Evolutionary conservation across 1,140 invertebrate genomes (phyloP).

Genomic region (Cherax destructor): DNA sequence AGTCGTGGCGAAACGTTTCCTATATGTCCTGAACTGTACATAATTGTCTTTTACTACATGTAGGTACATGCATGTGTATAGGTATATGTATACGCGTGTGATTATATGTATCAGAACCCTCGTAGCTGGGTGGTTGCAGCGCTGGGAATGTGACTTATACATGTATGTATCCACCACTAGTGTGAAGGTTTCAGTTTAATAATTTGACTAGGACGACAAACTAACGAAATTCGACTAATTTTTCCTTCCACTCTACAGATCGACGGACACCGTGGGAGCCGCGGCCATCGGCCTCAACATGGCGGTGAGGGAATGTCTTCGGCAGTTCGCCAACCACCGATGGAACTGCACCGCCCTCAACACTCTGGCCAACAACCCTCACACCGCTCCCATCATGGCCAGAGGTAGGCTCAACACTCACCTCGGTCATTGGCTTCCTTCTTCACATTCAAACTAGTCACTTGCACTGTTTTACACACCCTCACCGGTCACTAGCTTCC

Average conservation of each 20-base stretch:
- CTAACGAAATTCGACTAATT: not conserved
- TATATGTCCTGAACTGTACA: no score
- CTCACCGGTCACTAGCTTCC: slow-evolving; percentile 7
- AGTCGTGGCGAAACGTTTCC: no score
- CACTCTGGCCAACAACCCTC: slow-evolving; percentile 35
- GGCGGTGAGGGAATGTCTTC: slow-evolving; percentile 35
- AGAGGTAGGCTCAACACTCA: slow-evolving; percentile 21
- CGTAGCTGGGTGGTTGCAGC: no score
- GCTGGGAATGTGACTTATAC: no score
- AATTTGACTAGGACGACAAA: no score
- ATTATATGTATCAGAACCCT: no score
- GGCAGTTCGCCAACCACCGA: slow-evolving; percentile 50
- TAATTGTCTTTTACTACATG: no score
- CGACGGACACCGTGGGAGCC: slow-evolving; percentile 31
- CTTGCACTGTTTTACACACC: not conserved
- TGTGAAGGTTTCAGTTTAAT: no score
- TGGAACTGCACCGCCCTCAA: slow-evolving; percentile 54
- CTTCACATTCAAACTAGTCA: not conserved
- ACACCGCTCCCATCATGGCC: slow-evolving; percentile 46
- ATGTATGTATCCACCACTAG: no score
- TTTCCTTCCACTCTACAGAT: not conserved
- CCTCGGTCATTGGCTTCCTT: not conserved
- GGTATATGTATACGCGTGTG: no score
- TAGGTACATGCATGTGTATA: no score
- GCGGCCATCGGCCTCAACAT: slow-evolving; percentile 41